Evolutionary conservation across 2,797 vertebrate genomes (phyloP).

Genomic region (Sebastes miniatus): DNA sequence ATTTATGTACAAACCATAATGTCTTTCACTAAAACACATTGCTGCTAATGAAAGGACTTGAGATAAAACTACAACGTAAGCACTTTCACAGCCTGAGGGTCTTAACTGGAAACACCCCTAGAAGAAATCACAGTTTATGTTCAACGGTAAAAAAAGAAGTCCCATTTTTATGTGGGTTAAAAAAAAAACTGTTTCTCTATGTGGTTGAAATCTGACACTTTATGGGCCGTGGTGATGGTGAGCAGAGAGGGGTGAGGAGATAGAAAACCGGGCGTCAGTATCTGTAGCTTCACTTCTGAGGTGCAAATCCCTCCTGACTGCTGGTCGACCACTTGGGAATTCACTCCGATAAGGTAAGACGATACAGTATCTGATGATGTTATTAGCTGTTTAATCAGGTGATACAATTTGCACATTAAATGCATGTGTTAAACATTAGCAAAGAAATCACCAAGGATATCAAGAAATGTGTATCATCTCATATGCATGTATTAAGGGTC

Average conservation of each 20-base stretch:
- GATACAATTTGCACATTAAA: neutral
- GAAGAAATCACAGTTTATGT: neutral
- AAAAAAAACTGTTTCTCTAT: neutral
- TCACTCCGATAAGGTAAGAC: constrained; percentile 47
- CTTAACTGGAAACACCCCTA: neutral
- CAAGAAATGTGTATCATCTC: neutral
- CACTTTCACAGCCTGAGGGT: neutral
- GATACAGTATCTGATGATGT: neutral
- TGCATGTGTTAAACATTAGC: neutral
- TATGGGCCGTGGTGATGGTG: constrained; percentile 41
- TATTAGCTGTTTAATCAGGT: neutral
- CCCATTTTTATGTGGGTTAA: neutral
- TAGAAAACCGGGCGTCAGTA: constrained; percentile 49
- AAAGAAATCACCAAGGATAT: neutral
- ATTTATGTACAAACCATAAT: neutral
- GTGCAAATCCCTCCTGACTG: constrained; percentile 22
- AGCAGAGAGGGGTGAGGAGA: constrained; percentile 32
- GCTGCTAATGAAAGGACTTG: neutral
- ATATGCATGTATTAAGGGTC: neutral
- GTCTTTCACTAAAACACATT: neutral
- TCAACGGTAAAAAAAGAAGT: neutral
- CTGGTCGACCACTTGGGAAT: neutral
- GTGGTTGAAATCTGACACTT: constrained; percentile 70
- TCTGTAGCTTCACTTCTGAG: constrained; percentile 20
- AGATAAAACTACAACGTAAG: neutral